A percentile compares a stretch with the other conserved stretches of the same genome.
These are phyloP conservation scores for Limnothrissa miodon DNA, from an alignment of 2,113 vertebrate species.

Conservation along the genomic window DNA sequence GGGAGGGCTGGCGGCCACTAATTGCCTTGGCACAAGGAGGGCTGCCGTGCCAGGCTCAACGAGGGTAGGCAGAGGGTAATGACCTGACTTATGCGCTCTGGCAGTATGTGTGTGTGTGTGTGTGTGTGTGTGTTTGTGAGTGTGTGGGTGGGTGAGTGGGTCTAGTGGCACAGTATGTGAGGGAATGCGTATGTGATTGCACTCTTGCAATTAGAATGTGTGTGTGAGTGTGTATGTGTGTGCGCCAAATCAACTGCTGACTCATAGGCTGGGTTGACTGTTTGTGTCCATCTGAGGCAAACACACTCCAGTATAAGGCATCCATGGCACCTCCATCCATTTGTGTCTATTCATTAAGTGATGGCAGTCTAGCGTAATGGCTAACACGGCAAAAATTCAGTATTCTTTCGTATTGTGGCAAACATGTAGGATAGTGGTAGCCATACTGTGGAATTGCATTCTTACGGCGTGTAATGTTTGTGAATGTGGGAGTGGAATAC, in stretches of 20 bases:
- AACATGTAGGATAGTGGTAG: too few species aligned
- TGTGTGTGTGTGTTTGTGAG: conserved; percentile 5
- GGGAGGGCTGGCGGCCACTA: background rate
- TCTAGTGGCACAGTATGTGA: background rate
- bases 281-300: background rate
- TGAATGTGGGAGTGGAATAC: background rate
- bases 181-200: background rate
- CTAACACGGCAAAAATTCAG: too few species aligned
- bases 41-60: background rate
- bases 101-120: conserved; percentile 20
- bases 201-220: background rate
- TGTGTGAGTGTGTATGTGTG: background rate
- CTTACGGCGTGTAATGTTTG: background rate
- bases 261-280: background rate
- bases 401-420: too few species aligned
- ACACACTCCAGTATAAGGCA: background rate
- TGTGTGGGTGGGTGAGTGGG: conserved; percentile 10
- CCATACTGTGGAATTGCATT: background rate
- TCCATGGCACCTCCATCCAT: background rate
- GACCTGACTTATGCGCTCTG: background rate
- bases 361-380: background rate
- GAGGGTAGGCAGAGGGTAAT: conserved; percentile 11
- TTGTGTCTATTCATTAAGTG: background rate
- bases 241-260: conserved; percentile 2
- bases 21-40: conserved; percentile 12